These are phyloP conservation scores for Yponomeuta cagnagella DNA, from an alignment of 2,888 invertebrate genomes.

Conservation along the genomic window DNA sequence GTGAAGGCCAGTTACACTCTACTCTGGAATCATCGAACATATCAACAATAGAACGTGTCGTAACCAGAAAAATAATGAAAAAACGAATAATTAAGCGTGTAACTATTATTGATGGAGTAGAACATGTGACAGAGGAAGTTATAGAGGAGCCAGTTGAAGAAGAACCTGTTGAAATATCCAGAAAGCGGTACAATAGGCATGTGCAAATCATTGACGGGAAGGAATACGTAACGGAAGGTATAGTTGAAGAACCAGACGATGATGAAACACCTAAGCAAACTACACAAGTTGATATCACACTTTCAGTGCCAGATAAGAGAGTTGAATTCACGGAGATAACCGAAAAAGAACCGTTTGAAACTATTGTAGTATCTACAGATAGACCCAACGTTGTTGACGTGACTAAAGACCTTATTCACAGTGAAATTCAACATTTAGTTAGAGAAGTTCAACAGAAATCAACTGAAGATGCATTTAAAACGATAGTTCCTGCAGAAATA, in stretches of 20 bases:
- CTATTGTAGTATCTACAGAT: constrained; percentile 2
- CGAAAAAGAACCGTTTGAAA: constrained; percentile 12
- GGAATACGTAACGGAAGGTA: constrained; percentile 84
- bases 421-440: constrained; percentile 19
- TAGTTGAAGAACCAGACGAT: constrained; percentile 72
- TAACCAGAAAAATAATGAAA: constrained; percentile 83
- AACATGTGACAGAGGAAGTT: constrained; percentile 87
- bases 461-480: constrained; percentile 1
- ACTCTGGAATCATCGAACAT: constrained; percentile 39
- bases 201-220: constrained; percentile 86
- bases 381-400: constrained; percentile 17
- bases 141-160: constrained; percentile 88
- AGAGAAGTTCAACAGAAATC: constrained; percentile 5
- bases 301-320: constrained; percentile 22
- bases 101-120: constrained; percentile 87
- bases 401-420: constrained; percentile 21
- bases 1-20: constrained; percentile 26
- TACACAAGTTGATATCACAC: constrained; percentile 35
- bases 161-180: constrained; percentile 53
- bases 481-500: background rate
- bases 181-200: constrained; percentile 80
- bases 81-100: constrained; percentile 84
- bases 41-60: constrained; percentile 84
- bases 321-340: constrained; percentile 17
- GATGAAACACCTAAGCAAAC: constrained; percentile 21